phyloP scores from a whole-genome alignment of 2,888 invertebrate species.

The Beris chalybata region DNA sequence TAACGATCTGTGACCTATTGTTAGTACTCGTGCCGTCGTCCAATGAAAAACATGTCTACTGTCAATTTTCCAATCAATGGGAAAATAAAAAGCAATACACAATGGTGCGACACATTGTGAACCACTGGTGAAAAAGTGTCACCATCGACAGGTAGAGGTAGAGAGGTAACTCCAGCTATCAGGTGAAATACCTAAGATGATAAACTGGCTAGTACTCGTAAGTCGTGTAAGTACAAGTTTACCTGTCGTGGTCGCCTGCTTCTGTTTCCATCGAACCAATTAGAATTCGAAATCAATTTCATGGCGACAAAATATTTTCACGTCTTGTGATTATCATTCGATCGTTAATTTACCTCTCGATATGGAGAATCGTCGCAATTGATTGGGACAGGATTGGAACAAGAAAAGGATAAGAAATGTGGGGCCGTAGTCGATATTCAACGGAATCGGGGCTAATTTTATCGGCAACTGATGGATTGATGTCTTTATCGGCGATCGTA shows the following conservation, averaged over 20 bases:
- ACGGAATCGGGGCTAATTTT: too few species aligned
- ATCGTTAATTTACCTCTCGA: conserved; percentile 40
- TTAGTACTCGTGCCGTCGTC: not conserved
- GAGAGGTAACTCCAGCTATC: not conserved
- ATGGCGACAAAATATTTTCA: conserved; percentile 46
- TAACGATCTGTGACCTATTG: conserved; percentile 20
- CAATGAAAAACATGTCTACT: too few species aligned
- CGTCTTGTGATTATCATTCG: conserved; percentile 43
- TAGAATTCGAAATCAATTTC: conserved; percentile 41
- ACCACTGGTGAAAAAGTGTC: not conserved
- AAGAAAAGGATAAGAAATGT: too few species aligned
- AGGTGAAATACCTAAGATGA: not conserved
- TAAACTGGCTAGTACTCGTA: too few species aligned
- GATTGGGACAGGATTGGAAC: too few species aligned
- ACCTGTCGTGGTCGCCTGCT: too few species aligned
- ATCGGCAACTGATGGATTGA: too few species aligned
- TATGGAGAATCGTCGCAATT: conserved; percentile 30
- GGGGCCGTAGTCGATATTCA: too few species aligned
- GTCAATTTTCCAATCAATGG: not conserved
- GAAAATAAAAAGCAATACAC: not conserved
- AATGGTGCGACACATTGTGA: too few species aligned
- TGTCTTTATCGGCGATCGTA: too few species aligned
- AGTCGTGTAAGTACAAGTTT: not conserved
- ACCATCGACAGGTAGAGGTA: not conserved
- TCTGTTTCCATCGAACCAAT: conserved; percentile 31